These are phyloP conservation scores for Pan troglodytes DNA, from an alignment of 2,113 vertebrate species.

Conservation along the genomic window DNA sequence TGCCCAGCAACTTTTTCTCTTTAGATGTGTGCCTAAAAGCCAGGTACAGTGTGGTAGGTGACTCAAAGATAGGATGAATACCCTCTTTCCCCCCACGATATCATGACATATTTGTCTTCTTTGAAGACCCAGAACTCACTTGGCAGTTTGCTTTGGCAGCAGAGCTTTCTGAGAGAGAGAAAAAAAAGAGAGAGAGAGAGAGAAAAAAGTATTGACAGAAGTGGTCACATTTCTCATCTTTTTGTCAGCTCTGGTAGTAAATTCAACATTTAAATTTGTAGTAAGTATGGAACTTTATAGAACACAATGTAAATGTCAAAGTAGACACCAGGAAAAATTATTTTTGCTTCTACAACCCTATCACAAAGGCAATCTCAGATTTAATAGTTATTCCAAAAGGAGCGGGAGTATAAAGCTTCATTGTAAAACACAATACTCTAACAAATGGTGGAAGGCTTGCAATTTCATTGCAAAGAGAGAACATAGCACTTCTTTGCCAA, in stretches of 20 bases:
- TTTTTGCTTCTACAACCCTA: neutral
- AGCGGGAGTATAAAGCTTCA: neutral
- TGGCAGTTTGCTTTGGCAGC: slow-evolving; percentile 29
- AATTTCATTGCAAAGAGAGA: neutral
- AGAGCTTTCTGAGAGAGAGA: neutral
- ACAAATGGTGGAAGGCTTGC: neutral
- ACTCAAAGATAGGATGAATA: neutral
- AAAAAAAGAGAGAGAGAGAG: too few relatives aligned
- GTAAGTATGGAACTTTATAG: neutral
- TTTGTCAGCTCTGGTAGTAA: neutral
- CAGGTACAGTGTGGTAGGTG: neutral
- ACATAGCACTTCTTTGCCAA: neutral
- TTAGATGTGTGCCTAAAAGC: neutral
- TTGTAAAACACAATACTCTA: neutral
- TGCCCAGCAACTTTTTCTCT: neutral
- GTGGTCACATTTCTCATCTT: neutral
- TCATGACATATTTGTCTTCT: neutral
- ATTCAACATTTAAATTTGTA: neutral
- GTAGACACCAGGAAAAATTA: neutral
- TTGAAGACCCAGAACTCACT: neutral
- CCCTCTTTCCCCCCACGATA: neutral
- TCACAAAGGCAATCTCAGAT: neutral
- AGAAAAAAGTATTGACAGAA: neutral
- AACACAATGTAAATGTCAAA: neutral
- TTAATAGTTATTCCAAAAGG: neutral